phyloP scores from a whole-genome alignment of 92 coral and sea anemone species.

The Montipora capitata region DNA sequence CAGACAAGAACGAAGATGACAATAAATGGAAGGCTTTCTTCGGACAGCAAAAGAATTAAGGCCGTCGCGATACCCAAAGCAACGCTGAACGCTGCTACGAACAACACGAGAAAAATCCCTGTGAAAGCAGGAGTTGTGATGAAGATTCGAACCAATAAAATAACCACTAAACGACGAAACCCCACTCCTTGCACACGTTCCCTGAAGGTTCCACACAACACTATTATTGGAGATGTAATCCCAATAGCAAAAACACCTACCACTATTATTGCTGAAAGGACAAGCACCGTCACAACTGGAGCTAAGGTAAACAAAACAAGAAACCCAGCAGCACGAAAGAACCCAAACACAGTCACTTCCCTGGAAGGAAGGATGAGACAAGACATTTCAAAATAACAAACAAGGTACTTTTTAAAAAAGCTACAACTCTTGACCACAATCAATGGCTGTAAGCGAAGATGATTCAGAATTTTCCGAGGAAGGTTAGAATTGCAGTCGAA shows the following conservation, averaged over 20 bases:
- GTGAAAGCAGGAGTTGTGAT: neutral
- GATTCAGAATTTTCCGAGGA: neutral
- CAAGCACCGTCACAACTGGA: neutral
- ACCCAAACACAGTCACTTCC: no score
- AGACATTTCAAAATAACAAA: neutral
- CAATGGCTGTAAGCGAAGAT: neutral
- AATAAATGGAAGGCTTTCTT: constrained; percentile 7
- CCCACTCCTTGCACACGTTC: no score
- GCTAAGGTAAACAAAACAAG: neutral
- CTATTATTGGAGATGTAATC: neutral
- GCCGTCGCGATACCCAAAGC: neutral
- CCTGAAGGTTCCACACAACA: neutral
- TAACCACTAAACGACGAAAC: neutral
- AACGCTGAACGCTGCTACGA: neutral
- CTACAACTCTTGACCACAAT: neutral
- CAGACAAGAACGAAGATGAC: constrained; percentile 23
- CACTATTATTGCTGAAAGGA: neutral
- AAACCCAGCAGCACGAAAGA: neutral
- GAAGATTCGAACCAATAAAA: neutral
- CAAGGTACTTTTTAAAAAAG: neutral
- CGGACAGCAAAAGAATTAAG: constrained; percentile 5
- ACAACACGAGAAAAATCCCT: neutral
- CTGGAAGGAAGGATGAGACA: neutral
- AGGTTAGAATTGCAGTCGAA: neutral
- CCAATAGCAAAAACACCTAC: accelerated